phyloP scores from a whole-genome alignment of 2,797 vertebrate species.

The Capromys pilorides region DNA sequence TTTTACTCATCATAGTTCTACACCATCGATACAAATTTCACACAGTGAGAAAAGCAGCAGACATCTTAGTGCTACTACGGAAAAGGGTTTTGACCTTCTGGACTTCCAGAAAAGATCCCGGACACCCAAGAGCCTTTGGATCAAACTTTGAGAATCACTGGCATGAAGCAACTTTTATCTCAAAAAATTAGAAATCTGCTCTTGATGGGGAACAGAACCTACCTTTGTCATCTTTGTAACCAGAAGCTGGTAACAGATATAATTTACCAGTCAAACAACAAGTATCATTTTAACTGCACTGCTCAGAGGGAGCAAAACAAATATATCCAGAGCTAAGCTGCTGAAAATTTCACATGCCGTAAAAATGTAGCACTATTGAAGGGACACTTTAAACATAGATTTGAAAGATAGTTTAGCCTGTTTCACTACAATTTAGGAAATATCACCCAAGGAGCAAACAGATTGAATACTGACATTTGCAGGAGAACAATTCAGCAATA shows the following conservation, averaged over 20 bases:
- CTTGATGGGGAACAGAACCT: background rate
- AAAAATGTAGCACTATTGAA: background rate
- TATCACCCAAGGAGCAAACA: background rate
- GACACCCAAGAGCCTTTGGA: background rate
- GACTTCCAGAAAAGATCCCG: background rate
- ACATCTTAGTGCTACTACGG: background rate
- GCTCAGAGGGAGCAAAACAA: background rate
- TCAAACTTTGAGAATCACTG: background rate
- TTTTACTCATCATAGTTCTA: background rate
- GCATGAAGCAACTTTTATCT: background rate
- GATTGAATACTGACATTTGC: background rate
- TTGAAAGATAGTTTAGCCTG: background rate
- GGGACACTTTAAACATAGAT: background rate
- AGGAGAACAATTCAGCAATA: background rate
- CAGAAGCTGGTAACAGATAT: background rate
- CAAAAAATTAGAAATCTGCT: slow-evolving; percentile 36
- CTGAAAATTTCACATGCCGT: background rate
- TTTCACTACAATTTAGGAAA: slow-evolving; percentile 24
- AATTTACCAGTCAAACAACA: background rate
- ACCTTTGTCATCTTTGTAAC: background rate
- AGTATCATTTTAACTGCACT: background rate
- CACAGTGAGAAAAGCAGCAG: background rate
- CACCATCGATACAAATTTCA: background rate
- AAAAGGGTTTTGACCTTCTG: slow-evolving; percentile 13
- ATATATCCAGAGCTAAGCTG: background rate